These are phyloP conservation scores for Chaunax sp. DNA, from an alignment of 2,797 vertebrate species.

Conservation along the genomic window DNA sequence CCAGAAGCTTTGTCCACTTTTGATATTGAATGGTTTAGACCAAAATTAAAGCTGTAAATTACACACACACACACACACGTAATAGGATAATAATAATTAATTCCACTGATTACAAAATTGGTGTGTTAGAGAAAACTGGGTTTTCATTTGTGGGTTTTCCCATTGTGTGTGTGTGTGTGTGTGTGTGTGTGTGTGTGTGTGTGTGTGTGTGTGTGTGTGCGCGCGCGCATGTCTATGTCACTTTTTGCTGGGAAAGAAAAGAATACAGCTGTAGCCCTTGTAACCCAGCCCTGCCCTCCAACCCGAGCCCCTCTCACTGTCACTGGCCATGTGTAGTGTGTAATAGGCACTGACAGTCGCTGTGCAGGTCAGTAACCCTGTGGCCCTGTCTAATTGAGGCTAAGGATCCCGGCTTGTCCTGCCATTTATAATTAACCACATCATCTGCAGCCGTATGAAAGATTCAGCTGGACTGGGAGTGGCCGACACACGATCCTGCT, in stretches of 20 bases:
- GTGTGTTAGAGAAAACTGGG: conserved; percentile 38
- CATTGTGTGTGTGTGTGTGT: conserved; percentile 2
- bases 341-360: conserved; percentile 81
- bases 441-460: conserved; percentile 85
- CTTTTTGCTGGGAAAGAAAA: conserved; percentile 49
- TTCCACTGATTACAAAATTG: conserved; percentile 68
- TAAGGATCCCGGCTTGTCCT: conserved; percentile 83
- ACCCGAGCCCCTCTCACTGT: conserved; percentile 72
- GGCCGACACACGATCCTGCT: conserved; percentile 75
- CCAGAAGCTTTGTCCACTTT: neutral
- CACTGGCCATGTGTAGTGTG: conserved; percentile 80
- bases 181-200: conserved; percentile 1
- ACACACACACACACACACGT: conserved; percentile 31
- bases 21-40: conserved; percentile 6
- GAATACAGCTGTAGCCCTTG: conserved; percentile 64
- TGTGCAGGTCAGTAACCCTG: conserved; percentile 80
- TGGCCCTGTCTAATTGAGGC: conserved; percentile 82
- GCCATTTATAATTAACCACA: conserved; percentile 83
- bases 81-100: conserved; percentile 67
- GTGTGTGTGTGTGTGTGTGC: conserved; percentile 12
- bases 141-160: conserved; percentile 39
- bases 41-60: conserved; percentile 1
- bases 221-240: neutral
- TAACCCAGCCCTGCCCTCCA: conserved; percentile 75
- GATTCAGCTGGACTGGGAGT: conserved; percentile 85